phyloP scores from a whole-genome alignment of 2,888 invertebrate species.

The Ommatoiulus sabulosus region DNA sequence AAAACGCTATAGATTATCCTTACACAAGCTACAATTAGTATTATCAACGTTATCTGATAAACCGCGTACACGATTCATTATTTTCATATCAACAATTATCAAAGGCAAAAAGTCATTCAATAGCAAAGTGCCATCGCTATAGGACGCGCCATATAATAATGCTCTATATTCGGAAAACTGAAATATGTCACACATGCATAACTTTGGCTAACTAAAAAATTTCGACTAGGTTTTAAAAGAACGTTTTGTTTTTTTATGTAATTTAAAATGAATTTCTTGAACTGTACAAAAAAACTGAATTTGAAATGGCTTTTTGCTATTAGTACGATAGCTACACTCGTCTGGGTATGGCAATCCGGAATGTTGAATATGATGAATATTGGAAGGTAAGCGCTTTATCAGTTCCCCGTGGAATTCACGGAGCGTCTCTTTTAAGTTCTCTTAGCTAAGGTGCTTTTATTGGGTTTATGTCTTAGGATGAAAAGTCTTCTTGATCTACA shows the following conservation, averaged over 20 bases:
- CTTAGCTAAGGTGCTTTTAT: no score
- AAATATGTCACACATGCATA: not conserved
- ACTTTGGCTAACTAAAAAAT: not conserved
- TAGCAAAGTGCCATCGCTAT: not conserved
- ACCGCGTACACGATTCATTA: not conserved
- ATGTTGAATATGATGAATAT: not conserved
- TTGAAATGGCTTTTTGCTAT: not conserved
- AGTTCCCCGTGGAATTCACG: no score
- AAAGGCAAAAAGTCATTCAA: not conserved
- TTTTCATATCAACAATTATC: not conserved
- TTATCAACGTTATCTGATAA: not conserved
- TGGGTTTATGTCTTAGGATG: no score
- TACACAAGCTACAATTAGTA: not conserved
- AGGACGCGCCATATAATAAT: no score
- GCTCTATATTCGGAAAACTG: not conserved
- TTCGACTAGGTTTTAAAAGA: no score
- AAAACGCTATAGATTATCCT: not conserved
- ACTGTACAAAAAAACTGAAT: not conserved
- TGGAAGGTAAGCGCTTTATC: no score
- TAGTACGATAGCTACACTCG: not conserved
- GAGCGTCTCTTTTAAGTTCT: no score
- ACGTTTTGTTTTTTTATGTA: no score
- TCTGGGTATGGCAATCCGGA: not conserved
- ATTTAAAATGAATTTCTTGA: not conserved
- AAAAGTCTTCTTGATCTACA: no score